A percentile compares a stretch with the other conserved stretches of the same genome.
These are phyloP conservation scores for Hylia prasina DNA, from an alignment of 2,113 vertebrate species.

Conservation along the genomic window DNA sequence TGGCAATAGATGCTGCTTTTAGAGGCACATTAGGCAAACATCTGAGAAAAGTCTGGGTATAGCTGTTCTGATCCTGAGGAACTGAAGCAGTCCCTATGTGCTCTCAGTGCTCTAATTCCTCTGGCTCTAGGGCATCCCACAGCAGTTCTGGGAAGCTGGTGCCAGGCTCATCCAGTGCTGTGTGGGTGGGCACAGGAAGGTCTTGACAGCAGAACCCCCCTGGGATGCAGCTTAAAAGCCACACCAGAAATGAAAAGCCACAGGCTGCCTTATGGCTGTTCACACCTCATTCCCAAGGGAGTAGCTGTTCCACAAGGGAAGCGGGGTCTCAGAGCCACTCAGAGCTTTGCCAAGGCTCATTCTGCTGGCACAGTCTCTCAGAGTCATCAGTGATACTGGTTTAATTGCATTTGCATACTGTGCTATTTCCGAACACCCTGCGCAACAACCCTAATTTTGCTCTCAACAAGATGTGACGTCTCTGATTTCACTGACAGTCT, in stretches of 20 bases:
- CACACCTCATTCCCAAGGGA: background rate
- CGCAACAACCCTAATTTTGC: background rate
- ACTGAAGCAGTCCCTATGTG: rapidly evolving
- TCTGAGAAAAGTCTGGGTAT: background rate
- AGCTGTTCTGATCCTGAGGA: background rate
- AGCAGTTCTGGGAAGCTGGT: background rate
- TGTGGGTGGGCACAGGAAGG: background rate
- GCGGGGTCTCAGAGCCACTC: background rate
- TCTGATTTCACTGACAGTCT: background rate
- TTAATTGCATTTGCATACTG: constrained; percentile 60
- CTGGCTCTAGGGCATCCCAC: rapidly evolving
- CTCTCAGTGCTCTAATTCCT: background rate
- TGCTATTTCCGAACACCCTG: constrained; percentile 11
- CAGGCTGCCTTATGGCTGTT: background rate
- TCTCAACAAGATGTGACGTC: background rate
- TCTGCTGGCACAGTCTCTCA: background rate
- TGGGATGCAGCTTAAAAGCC: background rate
- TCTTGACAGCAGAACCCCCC: background rate
- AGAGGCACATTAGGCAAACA: background rate
- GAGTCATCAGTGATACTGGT: background rate
- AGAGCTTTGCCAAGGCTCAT: background rate
- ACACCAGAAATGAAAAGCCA: background rate
- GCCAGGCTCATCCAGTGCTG: background rate
- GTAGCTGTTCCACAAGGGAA: background rate
- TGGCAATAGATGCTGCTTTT: background rate